phyloP scores from a whole-genome alignment of 1,140 invertebrate species.

The Ooceraea biroi region DNA sequence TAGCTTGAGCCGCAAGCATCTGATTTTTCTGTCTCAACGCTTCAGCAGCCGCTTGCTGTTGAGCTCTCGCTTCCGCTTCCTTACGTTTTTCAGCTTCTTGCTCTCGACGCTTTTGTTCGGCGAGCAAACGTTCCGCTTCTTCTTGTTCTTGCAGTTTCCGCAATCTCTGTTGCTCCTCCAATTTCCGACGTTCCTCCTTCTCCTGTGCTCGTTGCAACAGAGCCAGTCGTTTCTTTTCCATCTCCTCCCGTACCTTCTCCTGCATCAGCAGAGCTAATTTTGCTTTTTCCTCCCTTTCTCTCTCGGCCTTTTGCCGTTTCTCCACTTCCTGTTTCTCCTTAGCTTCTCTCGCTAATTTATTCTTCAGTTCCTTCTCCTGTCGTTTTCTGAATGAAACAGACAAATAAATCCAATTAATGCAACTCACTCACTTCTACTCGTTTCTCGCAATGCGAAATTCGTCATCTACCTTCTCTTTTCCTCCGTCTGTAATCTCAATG shows the following conservation, averaged over 20 bases:
- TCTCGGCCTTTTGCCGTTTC: constrained; percentile 83
- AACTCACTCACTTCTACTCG: neutral
- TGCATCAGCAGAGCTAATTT: constrained; percentile 75
- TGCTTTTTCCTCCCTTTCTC: constrained; percentile 84
- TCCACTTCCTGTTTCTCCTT: constrained; percentile 85
- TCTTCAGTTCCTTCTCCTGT: constrained; percentile 88
- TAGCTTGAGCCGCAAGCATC: constrained; percentile 75
- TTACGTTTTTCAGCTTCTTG: constrained; percentile 84
- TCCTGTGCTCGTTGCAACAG: constrained; percentile 81
- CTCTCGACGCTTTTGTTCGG: constrained; percentile 86
- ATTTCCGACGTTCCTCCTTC: constrained; percentile 85
- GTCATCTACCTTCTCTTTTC: constrained; percentile 86
- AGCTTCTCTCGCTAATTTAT: constrained; percentile 87
- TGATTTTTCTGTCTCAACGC: constrained; percentile 80
- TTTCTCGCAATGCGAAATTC: neutral
- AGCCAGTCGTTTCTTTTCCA: constrained; percentile 80
- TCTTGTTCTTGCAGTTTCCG: constrained; percentile 85
- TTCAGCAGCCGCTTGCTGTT: constrained; percentile 82
- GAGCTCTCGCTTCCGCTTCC: constrained; percentile 78
- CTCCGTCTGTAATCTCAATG: constrained; percentile 84
- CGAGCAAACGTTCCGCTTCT: constrained; percentile 85
- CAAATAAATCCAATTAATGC: neutral
- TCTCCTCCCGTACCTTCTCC: constrained; percentile 82
- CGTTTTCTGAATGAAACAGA: constrained; percentile 81
- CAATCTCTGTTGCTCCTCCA: constrained; percentile 84